Percentiles rank a stretch among this genome's conserved stretches.
Conservation (phyloP, 2,888 invertebrate species). For the Trachelus tabidus region DNA sequence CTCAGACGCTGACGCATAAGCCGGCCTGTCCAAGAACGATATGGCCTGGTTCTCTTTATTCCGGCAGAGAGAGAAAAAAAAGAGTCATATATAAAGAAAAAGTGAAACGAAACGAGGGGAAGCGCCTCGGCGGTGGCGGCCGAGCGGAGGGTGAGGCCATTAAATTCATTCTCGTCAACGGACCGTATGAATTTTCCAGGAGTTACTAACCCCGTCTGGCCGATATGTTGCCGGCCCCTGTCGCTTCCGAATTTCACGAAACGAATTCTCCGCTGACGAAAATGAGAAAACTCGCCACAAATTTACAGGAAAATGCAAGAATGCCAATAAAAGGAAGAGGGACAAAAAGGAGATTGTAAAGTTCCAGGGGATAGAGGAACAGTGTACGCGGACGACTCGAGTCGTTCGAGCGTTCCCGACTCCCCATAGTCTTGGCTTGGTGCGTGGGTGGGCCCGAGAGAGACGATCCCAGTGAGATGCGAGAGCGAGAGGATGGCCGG, state of each 20-base stretch:
- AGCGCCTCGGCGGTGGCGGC: background rate
- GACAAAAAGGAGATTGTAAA: background rate
- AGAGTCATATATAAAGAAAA: background rate
- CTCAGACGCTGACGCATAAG: constrained; percentile 3
- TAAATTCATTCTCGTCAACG: background rate
- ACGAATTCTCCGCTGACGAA: too few species aligned
- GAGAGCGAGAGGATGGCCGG: constrained; percentile 18
- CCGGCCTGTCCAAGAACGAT: background rate
- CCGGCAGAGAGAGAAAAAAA: background rate
- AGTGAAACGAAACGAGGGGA: constrained; percentile 5
- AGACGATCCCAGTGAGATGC: constrained; percentile 5
- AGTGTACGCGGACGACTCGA: background rate
- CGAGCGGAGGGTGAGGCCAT: too few species aligned
- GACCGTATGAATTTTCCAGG: constrained; percentile 1
- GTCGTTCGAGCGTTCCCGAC: background rate
- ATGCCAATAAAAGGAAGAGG: constrained; percentile 9
- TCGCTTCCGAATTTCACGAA: background rate
- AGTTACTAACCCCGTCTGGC: background rate
- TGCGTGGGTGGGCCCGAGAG: constrained; percentile 17
- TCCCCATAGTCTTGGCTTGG: constrained; percentile 7
- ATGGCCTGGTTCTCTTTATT: background rate
- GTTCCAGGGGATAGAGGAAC: too few species aligned
- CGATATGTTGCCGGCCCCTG: background rate
- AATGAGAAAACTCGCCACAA: too few species aligned
- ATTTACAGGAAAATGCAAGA: background rate